These are phyloP conservation scores for Sciurus carolinensis DNA, from an alignment of 2,797 vertebrate genomes.

Conservation along the genomic window DNA sequence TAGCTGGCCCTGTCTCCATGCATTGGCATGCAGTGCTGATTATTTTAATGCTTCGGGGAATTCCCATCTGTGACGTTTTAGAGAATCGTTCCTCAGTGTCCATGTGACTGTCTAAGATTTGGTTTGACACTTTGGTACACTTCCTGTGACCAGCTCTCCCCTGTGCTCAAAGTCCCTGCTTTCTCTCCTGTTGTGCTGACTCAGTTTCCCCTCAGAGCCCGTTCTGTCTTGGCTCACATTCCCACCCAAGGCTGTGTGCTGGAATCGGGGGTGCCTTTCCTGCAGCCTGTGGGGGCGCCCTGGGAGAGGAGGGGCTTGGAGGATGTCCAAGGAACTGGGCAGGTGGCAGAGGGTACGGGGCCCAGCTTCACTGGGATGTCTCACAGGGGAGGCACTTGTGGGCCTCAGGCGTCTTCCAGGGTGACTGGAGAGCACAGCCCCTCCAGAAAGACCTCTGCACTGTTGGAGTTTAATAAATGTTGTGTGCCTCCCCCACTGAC, in stretches of 20 bases:
- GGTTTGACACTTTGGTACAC: constrained; percentile 75
- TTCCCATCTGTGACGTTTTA: constrained; percentile 70
- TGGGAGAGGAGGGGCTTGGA: neutral
- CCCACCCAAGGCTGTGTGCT: constrained; percentile 13
- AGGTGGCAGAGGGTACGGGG: neutral
- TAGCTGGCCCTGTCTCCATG: neutral
- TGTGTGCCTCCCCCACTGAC: constrained; percentile 84
- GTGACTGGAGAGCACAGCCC: constrained; percentile 56
- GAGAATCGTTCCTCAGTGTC: constrained; percentile 70
- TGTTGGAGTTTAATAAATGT: constrained; percentile 89
- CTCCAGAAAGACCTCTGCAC: constrained; percentile 84
- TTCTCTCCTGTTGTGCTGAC: neutral
- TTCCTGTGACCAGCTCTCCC: constrained; percentile 70
- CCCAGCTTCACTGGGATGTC: neutral
- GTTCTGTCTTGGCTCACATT: constrained; percentile 70
- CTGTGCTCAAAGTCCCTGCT: constrained; percentile 75
- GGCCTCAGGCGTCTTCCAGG: neutral
- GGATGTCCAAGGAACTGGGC: neutral
- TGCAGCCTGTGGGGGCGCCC: neutral
- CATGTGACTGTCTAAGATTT: constrained; percentile 74
- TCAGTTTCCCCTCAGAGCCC: neutral
- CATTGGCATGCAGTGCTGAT: constrained; percentile 74
- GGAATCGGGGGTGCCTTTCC: constrained; percentile 57
- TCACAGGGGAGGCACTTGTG: no score
- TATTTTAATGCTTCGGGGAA: constrained; percentile 76